Percentiles rank a stretch among this genome's conserved stretches.
Conservation (phyloP, 2,888 invertebrate genomes). For the Lottia scabra region DNA sequence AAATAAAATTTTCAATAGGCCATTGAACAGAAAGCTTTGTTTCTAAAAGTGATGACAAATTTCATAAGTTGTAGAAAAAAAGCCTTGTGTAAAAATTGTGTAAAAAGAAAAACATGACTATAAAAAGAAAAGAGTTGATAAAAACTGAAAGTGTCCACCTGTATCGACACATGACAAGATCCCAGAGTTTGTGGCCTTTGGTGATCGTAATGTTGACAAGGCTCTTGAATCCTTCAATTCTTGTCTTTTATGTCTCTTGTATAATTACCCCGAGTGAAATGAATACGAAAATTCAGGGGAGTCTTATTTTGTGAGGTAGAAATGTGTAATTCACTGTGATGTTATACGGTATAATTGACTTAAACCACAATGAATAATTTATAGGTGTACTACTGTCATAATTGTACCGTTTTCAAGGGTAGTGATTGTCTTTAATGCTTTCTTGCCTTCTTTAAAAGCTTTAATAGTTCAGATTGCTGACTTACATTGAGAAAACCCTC, state of each 20-base stretch:
- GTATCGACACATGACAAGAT: slow-evolving; percentile 3
- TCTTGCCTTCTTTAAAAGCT: background rate
- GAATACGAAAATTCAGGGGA: background rate
- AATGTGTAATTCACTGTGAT: no score
- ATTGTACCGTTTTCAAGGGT: background rate
- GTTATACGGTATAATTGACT: no score
- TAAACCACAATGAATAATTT: background rate
- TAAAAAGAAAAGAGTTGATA: background rate
- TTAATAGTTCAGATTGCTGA: background rate
- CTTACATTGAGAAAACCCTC: background rate
- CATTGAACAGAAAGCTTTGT: no score
- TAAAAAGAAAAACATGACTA: no score
- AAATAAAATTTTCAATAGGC: no score
- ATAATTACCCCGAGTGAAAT: background rate
- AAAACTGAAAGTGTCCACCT: slow-evolving; percentile 1
- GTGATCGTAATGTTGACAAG: slow-evolving; percentile 1
- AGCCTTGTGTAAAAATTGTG: background rate
- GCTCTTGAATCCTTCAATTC: background rate
- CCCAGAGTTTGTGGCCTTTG: slow-evolving; percentile 4
- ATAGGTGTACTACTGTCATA: background rate
- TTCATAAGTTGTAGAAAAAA: background rate
- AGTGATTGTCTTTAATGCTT: background rate
- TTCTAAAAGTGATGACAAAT: background rate
- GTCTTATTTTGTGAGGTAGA: background rate
- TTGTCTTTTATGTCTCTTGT: background rate